These are phyloP conservation scores for Brienomyrus brachyistius DNA, from an alignment of 2,113 vertebrate genomes.

Conservation along the genomic window DNA sequence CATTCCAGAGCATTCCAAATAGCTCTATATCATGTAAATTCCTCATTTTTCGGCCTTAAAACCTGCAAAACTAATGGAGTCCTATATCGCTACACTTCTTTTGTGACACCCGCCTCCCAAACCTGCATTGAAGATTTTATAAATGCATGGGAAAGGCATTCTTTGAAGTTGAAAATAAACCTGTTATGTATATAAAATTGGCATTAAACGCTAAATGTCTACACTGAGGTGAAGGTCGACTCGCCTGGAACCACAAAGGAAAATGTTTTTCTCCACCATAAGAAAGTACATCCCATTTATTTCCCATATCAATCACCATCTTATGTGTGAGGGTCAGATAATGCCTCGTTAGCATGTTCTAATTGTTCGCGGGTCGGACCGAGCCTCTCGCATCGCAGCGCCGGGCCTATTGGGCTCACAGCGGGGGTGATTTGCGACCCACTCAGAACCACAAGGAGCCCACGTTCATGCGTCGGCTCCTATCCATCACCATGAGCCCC, in stretches of 20 bases:
- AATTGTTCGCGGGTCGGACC: slow-evolving; percentile 79
- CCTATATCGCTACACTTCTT: not conserved
- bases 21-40: not conserved
- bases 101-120: not conserved
- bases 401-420: slow-evolving; percentile 76
- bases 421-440: slow-evolving; percentile 77
- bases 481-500: slow-evolving; percentile 95
- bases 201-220: slow-evolving; percentile 44
- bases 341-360: slow-evolving; percentile 80
- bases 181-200: slow-evolving; percentile 56
- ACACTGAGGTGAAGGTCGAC: slow-evolving; percentile 45
- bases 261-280: slow-evolving; percentile 7
- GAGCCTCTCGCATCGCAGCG: slow-evolving; percentile 72
- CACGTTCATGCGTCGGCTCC: slow-evolving; percentile 96
- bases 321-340: slow-evolving; percentile 76
- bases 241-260: slow-evolving; percentile 40
- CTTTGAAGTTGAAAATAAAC: slow-evolving; percentile 53
- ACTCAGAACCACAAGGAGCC: slow-evolving; percentile 81
- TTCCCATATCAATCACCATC: slow-evolving; percentile 98
- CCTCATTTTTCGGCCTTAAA: not conserved
- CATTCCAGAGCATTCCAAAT: not conserved
- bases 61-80: not conserved
- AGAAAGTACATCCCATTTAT: slow-evolving; percentile 66
- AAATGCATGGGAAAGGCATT: slow-evolving; percentile 35
- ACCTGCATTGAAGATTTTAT: slow-evolving; percentile 41